Evolutionary conservation across 2,888 invertebrate genomes (phyloP).

Genomic region (Dryobota labecula): DNA sequence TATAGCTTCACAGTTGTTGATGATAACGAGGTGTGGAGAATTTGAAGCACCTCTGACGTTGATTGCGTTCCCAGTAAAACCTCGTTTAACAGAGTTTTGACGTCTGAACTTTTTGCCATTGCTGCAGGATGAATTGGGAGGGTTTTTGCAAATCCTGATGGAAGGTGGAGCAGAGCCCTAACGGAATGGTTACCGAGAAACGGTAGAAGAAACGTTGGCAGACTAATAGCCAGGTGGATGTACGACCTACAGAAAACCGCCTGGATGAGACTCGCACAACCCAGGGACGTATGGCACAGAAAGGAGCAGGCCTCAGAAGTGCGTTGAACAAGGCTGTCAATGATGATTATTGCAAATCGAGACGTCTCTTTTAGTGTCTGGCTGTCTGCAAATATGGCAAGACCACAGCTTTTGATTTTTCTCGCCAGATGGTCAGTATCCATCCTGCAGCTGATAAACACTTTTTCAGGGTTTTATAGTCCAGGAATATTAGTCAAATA

Average conservation of each 20-base stretch:
- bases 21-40: slow-evolving; percentile 32
- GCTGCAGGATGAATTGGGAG: background rate
- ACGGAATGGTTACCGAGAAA: too few species aligned
- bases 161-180: too few species aligned
- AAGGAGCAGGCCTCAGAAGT: too few species aligned
- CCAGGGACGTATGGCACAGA: too few species aligned
- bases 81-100: background rate
- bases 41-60: slow-evolving; percentile 14
- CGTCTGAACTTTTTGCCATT: background rate
- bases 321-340: too few species aligned
- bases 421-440: background rate
- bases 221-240: too few species aligned
- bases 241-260: too few species aligned
- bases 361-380: too few species aligned
- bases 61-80: slow-evolving; percentile 8
- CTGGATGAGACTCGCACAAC: too few species aligned
- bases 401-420: background rate
- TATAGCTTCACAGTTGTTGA: slow-evolving; percentile 39
- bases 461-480: background rate
- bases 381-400: background rate
- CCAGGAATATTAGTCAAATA: too few species aligned
- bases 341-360: background rate
- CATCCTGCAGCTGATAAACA: background rate
- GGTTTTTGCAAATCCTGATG: background rate
- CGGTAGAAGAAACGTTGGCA: too few species aligned